These are phyloP conservation scores for Malurus splendens DNA, from an alignment of 2,797 vertebrate species.

Conservation along the genomic window DNA sequence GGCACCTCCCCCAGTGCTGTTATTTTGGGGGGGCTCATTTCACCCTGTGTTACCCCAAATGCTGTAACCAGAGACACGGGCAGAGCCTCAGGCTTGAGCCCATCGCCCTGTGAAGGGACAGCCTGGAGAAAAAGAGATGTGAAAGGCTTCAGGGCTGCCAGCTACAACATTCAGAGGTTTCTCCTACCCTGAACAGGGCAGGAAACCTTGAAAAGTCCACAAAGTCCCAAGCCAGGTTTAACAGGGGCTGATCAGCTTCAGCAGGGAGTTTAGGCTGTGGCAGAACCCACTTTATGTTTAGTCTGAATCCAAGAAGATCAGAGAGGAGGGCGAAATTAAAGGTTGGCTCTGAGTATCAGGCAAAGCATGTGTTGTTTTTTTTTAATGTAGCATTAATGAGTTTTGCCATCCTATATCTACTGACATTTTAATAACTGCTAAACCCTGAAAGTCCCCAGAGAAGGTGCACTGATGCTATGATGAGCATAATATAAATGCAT, in stretches of 20 bases:
- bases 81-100: not conserved
- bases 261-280: not conserved
- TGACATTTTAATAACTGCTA: conserved; percentile 59
- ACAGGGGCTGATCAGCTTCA: not conserved
- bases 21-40: not conserved
- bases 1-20: accelerated
- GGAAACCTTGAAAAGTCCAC: not conserved
- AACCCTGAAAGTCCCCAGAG: conserved; percentile 43
- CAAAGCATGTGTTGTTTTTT: not conserved
- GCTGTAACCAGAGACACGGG: not conserved
- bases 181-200: not conserved
- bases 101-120: not conserved
- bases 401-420: conserved; percentile 31
- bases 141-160: not conserved
- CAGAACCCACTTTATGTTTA: not conserved
- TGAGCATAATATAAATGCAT: conserved; percentile 58
- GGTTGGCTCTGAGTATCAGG: not conserved
- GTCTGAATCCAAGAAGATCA: not conserved
- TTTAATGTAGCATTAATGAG: conserved; percentile 10
- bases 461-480: conserved; percentile 15
- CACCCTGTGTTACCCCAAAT: not conserved
- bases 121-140: accelerated
- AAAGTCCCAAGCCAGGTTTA: not conserved
- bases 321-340: conserved; percentile 6
- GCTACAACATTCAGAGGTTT: not conserved